phyloP scores from a whole-genome alignment of 2,113 vertebrate genomes.

The Halcyon malimbica region DNA sequence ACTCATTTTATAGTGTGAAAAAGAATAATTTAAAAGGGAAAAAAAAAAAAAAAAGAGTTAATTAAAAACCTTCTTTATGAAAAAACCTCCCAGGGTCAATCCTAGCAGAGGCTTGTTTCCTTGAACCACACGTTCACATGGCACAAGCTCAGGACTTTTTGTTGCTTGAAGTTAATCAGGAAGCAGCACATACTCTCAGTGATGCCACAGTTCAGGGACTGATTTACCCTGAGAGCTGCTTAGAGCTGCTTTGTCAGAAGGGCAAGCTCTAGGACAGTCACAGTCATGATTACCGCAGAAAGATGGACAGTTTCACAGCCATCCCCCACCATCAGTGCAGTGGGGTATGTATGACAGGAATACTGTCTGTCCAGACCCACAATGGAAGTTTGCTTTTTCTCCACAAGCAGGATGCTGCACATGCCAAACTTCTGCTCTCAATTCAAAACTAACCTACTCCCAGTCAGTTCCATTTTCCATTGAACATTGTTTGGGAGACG shows the following conservation, averaged over 20 bases:
- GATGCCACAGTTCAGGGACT: background rate
- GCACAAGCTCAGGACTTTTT: background rate
- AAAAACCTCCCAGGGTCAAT: background rate
- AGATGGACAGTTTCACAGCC: background rate
- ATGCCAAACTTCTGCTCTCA: background rate
- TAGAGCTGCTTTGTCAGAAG: background rate
- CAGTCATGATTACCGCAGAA: background rate
- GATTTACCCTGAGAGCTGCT: background rate
- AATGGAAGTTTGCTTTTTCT: background rate
- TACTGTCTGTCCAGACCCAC: background rate
- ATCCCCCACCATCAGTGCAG: background rate
- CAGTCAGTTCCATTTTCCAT: background rate
- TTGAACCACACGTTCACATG: background rate
- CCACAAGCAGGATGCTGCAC: background rate
- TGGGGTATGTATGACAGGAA: accelerated
- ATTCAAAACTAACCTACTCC: background rate
- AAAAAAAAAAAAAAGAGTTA: background rate
- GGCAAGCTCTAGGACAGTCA: background rate
- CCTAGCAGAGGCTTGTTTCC: background rate
- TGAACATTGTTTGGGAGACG: background rate
- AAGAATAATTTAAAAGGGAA: background rate
- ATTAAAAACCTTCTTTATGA: background rate
- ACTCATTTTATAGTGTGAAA: background rate
- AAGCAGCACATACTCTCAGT: background rate
- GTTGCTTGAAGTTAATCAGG: background rate